Evolutionary conservation across 2,797 vertebrate species (phyloP).

Genomic region (Dicrostonyx torquatus): DNA sequence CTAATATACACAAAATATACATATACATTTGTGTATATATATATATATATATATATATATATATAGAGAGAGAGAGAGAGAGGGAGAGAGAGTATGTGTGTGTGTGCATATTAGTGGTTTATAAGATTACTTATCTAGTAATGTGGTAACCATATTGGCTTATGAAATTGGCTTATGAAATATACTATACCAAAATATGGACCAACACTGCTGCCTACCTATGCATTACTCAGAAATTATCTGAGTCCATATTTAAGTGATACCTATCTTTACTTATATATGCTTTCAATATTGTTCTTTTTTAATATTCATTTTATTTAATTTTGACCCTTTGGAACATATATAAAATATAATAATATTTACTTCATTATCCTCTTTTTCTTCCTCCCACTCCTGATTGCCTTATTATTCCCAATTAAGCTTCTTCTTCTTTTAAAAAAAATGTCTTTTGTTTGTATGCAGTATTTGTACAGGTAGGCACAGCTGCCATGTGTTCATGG

Average conservation of each 20-base stretch:
- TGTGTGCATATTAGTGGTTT: neutral
- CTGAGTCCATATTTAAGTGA: neutral
- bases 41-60: neutral
- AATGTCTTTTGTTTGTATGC: neutral
- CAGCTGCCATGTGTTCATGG: too few species aligned
- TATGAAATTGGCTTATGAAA: neutral
- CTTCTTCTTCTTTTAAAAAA: neutral
- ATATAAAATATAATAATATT: neutral
- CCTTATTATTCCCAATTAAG: too few species aligned
- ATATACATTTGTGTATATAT: neutral
- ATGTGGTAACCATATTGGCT: neutral
- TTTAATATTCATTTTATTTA: neutral
- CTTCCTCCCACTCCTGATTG: neutral
- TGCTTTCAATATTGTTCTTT: neutral
- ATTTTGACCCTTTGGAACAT: neutral
- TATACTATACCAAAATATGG: too few species aligned
- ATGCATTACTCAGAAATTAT: neutral
- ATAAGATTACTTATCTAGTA: neutral
- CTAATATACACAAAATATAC: too few species aligned
- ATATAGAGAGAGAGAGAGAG: too few species aligned
- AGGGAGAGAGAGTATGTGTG: too few species aligned
- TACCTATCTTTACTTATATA: neutral
- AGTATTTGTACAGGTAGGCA: too few species aligned
- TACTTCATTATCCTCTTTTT: neutral
- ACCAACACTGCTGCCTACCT: neutral